Evolutionary conservation across 2,113 vertebrate genomes (phyloP).

Genomic region (Chinchilla lanigera): DNA sequence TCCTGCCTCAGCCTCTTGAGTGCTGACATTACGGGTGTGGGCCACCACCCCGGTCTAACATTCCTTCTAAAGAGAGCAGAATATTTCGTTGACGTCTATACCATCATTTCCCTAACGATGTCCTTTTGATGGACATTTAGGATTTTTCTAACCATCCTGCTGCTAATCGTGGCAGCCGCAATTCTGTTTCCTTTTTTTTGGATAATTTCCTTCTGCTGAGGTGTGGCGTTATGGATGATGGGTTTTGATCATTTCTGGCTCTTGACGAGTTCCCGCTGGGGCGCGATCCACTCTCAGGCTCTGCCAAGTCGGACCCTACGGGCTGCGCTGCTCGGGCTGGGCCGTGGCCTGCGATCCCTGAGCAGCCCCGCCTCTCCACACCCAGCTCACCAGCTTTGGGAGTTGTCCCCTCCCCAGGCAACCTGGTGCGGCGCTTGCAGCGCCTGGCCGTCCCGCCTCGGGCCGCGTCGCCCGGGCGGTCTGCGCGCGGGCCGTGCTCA

Average conservation of each 20-base stretch:
- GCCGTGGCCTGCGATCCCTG: neutral
- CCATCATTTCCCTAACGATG: neutral
- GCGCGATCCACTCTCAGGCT: accelerated
- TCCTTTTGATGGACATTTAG: neutral
- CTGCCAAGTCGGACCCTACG: neutral
- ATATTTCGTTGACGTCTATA: neutral
- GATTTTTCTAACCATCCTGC: neutral
- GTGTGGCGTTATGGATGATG: neutral
- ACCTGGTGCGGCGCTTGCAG: neutral
- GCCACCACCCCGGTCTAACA: neutral
- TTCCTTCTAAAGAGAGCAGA: neutral
- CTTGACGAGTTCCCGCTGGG: neutral
- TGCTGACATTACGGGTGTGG: neutral
- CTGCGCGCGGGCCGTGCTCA: neutral
- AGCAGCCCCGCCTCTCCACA: too few relatives aligned
- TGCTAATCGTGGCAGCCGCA: neutral
- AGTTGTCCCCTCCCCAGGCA: neutral
- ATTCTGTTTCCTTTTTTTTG: neutral
- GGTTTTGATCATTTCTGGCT: neutral
- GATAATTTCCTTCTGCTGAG: neutral
- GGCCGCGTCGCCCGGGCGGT: neutral
- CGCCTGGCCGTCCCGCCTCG: neutral
- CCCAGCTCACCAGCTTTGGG: neutral
- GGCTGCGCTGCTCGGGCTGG: accelerated
- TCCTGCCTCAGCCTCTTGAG: neutral